A percentile compares a stretch with the other conserved stretches of the same genome.
Evolutionary conservation across 2,113 vertebrate species (phyloP).

Genomic region (Fukomys damarensis): DNA sequence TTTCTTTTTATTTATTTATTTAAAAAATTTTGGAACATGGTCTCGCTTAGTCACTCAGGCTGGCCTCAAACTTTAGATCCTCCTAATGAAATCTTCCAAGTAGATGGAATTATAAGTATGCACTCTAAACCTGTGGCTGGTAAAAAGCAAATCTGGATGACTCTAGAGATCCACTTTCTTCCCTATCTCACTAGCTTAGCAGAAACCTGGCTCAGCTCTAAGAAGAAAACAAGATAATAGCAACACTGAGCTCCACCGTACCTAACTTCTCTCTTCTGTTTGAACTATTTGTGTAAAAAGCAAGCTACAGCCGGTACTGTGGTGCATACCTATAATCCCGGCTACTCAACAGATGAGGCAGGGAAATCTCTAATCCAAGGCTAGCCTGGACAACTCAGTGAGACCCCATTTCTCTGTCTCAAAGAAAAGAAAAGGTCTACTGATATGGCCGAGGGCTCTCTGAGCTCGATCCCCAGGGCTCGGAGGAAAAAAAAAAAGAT

Average conservation of each 20-base stretch:
- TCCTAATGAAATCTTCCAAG: neutral
- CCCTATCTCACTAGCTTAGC: neutral
- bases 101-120: neutral
- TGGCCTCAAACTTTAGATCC: neutral
- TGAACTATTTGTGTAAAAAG: neutral
- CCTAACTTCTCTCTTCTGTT: neutral
- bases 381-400: neutral
- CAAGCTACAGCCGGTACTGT: neutral
- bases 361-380: neutral
- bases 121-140: neutral
- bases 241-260: neutral
- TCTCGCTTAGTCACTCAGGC: neutral
- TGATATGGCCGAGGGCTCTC: neutral
- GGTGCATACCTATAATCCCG: neutral
- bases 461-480: neutral
- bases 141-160: neutral
- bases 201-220: slow-evolving; percentile 49
- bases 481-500: neutral
- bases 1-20: neutral
- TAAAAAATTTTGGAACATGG: neutral
- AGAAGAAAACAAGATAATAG: slow-evolving; percentile 25
- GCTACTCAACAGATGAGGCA: neutral
- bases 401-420: neutral
- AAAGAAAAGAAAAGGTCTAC: neutral
- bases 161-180: neutral